Evolutionary conservation across 1,140 invertebrate species (phyloP), one percentile per base, ranked within the genome.

Genomic region (Homarus americanus): DNA sequence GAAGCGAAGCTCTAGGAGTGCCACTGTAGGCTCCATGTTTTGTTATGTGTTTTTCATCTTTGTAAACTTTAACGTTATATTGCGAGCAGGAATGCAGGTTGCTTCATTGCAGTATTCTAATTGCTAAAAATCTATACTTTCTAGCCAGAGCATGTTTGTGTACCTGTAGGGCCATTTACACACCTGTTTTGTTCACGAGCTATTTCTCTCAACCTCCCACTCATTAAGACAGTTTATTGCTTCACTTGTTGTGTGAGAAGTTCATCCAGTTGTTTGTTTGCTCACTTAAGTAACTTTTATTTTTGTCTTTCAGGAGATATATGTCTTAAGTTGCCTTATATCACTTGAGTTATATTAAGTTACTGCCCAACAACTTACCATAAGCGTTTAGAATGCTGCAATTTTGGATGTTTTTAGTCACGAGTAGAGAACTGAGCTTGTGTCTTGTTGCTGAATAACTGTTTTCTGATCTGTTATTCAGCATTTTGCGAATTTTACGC

Each of bases 101-200:
- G 63, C n/a, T 69, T 69, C 5, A 32, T 63, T 69, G 63, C 63
- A 69, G n/a, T 69, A 69, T 69, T 69, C 63, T 69, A 32, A 69
- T 69, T 28, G 63, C 63, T 69, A 63, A 0, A 63, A 49, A 15
- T 20, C 4, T 20, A 24, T 20, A 24, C 7, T 32, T 5, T 28
- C 1, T 69, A 69, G 28, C 10, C 63, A 28, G 9, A 28, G n/a
- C n/a, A 28, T 69, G 24, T 32, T 69, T 58, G 24, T 58, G 24
- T 15, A 17, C 24, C 17, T 58, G 10, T 20, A 58, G 24, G 53
- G 24, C n/a, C 0, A 28, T n/a, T 10, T 58, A 10, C 20, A 2
- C 9, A 15, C 2, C 9, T 66, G 10, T 66, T 66, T 28, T 10
- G 9, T 69, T 69, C 24, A 69, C 53, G 24, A 32, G 32, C 24